phyloP scores from a whole-genome alignment of 2,797 vertebrate species.

The Sebastes nivosus region DNA sequence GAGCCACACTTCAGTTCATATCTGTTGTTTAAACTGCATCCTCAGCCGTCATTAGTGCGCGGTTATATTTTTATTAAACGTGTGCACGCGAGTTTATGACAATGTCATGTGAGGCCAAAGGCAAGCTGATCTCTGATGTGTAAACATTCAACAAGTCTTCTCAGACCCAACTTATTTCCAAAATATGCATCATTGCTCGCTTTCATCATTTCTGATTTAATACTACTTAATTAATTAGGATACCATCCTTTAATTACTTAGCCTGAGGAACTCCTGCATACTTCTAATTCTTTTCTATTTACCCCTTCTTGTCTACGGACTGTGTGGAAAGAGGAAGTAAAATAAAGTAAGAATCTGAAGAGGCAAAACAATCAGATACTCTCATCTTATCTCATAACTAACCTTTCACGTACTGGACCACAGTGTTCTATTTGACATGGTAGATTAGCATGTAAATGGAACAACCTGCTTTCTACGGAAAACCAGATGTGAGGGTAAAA shows the following conservation, averaged over 20 bases:
- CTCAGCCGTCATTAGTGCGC: neutral
- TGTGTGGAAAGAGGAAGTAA: neutral
- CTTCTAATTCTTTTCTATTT: neutral
- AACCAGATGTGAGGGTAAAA: constrained; percentile 68
- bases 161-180: constrained; percentile 37
- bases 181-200: constrained; percentile 41
- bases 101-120: constrained; percentile 15
- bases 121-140: constrained; percentile 36
- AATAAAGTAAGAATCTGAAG: neutral
- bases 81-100: constrained; percentile 24
- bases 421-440: constrained; percentile 20
- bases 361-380: neutral
- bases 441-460: constrained; percentile 50
- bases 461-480: constrained; percentile 66
- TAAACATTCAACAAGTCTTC: constrained; percentile 55
- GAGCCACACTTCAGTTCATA: constrained; percentile 17
- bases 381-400: constrained; percentile 4
- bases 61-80: constrained; percentile 46
- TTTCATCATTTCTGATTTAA: constrained; percentile 39
- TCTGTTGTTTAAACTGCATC: constrained; percentile 13
- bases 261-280: constrained; percentile 33
- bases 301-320: neutral
- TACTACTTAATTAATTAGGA: constrained; percentile 12
- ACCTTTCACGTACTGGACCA: constrained; percentile 6
- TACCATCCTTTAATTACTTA: constrained; percentile 4